Percentiles rank a stretch among this genome's conserved stretches.
These are phyloP conservation scores for Cataglyphis rosenhaueri DNA, from an alignment of 2,888 invertebrate species.

Conservation along the genomic window DNA sequence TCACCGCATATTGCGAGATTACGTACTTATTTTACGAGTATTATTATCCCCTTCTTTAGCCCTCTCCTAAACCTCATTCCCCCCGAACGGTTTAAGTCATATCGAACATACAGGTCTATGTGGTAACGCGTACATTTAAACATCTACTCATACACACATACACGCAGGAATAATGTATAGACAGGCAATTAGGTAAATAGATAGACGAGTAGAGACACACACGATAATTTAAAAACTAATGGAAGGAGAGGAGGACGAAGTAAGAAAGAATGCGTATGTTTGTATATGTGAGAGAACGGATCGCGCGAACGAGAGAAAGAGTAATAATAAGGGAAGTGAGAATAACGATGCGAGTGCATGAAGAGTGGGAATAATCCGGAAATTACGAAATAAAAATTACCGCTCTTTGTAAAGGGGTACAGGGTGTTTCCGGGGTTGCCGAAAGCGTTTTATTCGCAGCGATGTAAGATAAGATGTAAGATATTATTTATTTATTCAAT, in stretches of 20 bases:
- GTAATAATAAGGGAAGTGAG: slow-evolving; percentile 1
- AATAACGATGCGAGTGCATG: background rate
- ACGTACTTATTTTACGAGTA: slow-evolving; percentile 67
- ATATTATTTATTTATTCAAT: background rate
- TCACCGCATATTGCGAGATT: slow-evolving; percentile 67
- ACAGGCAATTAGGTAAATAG: slow-evolving; percentile 58
- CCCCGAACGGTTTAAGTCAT: slow-evolving; percentile 57
- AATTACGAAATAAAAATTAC: slow-evolving; percentile 20
- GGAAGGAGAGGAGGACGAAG: slow-evolving; percentile 19
- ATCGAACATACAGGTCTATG: slow-evolving; percentile 63
- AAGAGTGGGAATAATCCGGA: slow-evolving; percentile 15
- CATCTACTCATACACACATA: slow-evolving; percentile 59
- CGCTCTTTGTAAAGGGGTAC: slow-evolving; percentile 27
- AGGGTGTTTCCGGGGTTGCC: slow-evolving; percentile 16
- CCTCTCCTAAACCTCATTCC: background rate
- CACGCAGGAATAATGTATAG: slow-evolving; percentile 65
- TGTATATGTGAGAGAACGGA: slow-evolving; percentile 24
- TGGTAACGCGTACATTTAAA: slow-evolving; percentile 67
- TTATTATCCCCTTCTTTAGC: slow-evolving; percentile 16
- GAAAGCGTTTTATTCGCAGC: background rate
- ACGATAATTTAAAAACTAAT: slow-evolving; percentile 31
- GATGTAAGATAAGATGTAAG: background rate
- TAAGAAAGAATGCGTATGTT: slow-evolving; percentile 21
- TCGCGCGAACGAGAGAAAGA: slow-evolving; percentile 58
- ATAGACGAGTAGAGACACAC: slow-evolving; percentile 58